phyloP scores from a whole-genome alignment of 2,797 vertebrate genomes.

The Labeo calbasu region DNA sequence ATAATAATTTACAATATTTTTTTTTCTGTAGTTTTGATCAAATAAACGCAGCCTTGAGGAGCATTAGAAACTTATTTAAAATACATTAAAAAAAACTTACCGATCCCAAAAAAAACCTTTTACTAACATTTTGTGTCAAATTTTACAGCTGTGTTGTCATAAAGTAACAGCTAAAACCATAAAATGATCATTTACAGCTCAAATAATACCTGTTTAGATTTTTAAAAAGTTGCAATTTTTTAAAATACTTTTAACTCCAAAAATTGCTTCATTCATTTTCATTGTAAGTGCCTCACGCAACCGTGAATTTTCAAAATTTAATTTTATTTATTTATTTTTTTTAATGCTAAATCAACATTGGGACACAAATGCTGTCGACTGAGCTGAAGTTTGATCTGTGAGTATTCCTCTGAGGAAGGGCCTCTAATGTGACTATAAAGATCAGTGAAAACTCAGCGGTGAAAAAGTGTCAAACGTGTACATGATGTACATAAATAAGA shows the following conservation, averaged over 20 bases:
- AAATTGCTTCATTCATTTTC: background rate
- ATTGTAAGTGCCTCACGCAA: no score
- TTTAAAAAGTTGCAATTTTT: no score
- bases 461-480: background rate
- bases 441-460: background rate
- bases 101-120: no score
- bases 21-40: no score
- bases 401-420: constrained; percentile 24
- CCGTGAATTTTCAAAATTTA: no score
- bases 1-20: background rate
- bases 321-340: background rate
- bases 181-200: background rate
- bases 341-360: background rate
- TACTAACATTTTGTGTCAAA: no score
- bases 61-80: background rate
- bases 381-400: constrained; percentile 68
- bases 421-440: background rate
- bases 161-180: no score
- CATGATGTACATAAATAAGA: background rate
- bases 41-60: no score
- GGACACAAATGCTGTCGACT: background rate
- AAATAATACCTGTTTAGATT: background rate
- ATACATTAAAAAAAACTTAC: background rate
- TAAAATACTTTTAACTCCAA: background rate
- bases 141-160: no score